Evolutionary conservation across 2,113 vertebrate species (phyloP), one percentile per base, ranked within the genome.

Genomic region (Pagrus major): DNA sequence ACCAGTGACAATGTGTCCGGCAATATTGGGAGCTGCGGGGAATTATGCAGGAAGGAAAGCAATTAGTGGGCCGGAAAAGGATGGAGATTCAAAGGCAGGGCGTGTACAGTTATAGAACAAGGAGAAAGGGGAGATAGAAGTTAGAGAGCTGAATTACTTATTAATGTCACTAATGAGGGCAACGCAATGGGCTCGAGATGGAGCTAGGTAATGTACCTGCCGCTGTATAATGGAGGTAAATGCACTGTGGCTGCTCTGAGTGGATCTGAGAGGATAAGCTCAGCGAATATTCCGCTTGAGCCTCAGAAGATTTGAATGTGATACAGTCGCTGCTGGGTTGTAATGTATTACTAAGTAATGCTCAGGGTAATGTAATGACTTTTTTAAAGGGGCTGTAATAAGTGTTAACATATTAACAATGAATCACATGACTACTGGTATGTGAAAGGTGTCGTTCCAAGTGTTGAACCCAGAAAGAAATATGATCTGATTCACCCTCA

Each of bases 81-180:
- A 79, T 79, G 83, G 51, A 27, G 87, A 90, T 85, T 88, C 76
- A 85, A 88, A 91, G 84, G 75, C 70, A 75, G 68, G 78, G 78
- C 27, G 75, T 80, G 78, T 69, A 86, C 74, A 83, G 83, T 87
- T 71, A 69, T 73, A 75, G 86, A 83, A 85, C 86, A 72, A 80
- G 84, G 64, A 52, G 68, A 69, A 69, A 66, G 79, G 55, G 55
- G 59, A 76, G 76, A 84, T 68, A 47, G 52, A 77, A 89, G 83
- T 72, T 67, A 31, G 82, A 82, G 72, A 67, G 80, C 70, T 47
- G 75, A 85, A 91, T 90, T 77, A 91, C 86, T 87, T 92, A 91
- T 92, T 89, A 88, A 89, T 89, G 79, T 49, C 65, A 70, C 88
- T 91, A 93, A 93, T 91, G 92, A 92, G 84, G 84, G 70, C 37